Base-by-base conservation (phyloP, 2,888 invertebrate species). In the Ennomos erosarius region DNA sequence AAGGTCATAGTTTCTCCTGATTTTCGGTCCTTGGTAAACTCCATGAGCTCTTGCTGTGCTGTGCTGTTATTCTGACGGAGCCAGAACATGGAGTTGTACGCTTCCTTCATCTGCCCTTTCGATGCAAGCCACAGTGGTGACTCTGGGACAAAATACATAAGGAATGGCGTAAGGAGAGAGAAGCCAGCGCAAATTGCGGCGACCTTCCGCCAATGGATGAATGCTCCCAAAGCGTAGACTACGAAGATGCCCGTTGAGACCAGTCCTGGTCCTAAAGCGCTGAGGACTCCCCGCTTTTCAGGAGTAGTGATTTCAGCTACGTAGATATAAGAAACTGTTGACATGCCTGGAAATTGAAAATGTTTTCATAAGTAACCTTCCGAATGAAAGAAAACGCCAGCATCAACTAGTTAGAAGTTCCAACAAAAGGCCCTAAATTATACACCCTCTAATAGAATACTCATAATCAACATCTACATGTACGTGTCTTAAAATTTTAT, bases 161-260 rank as follows among this genome's bases (percentile, higher is more conserved):
- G 82, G 66, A 94, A 86, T 3, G 94, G 90, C 3, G 94, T 94
- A 39, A 94, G 82, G 0, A 94, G 73, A 0, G 93, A 93, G 46
- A 94, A 90, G 44, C 92, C 92, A 0, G 95, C 93, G 75, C 95
- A 95, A 38, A 95, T 91, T 1, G 94, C 93, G 0, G 95, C 95
- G 0, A 95, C 93, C 55, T 92, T 93, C 60, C 95, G 90, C 96
- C 96, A 96, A 56, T 94, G 93, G 9, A 95, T 83, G 72, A 95
- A 90, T 10, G 95, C 94, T 16, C 96, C 96, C 9, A 95, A 75
- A 0, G 93, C 93, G 83, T 96, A 96, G 2, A 95, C 94, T 50
- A 95, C 84, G 59, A 96, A 93, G 58, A 96, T 96, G 0, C 96
- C 96, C 1, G 95, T 93, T 0, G 96, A 96, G 16, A 95, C 96